These are phyloP conservation scores for Noctua fimbriata DNA, from an alignment of 2,888 invertebrate genomes.

Conservation along the genomic window DNA sequence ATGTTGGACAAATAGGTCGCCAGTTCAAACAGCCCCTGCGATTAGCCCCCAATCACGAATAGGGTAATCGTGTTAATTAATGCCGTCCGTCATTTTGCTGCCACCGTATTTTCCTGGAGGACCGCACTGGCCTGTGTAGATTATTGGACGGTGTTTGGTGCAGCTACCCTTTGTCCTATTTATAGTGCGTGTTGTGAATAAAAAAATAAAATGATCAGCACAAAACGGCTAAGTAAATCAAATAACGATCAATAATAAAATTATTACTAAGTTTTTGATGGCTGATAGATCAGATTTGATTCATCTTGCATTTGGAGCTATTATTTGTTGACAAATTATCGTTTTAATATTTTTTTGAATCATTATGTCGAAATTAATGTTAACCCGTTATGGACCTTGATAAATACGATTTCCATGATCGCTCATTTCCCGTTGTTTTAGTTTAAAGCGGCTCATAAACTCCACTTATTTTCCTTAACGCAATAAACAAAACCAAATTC, in stretches of 20 bases:
- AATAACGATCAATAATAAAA: background rate
- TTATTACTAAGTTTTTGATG: background rate
- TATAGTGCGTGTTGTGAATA: background rate
- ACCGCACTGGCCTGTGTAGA: slow-evolving; percentile 43
- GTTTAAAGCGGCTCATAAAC: background rate
- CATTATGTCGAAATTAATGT: background rate
- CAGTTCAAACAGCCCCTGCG: slow-evolving; percentile 79
- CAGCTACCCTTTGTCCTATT: slow-evolving; percentile 22
- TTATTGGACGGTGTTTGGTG: slow-evolving; percentile 36
- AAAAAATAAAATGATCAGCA: background rate
- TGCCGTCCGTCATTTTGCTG: slow-evolving; percentile 79
- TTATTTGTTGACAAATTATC: background rate
- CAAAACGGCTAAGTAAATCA: too few species aligned
- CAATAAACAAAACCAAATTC: background rate
- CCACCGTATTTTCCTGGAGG: slow-evolving; percentile 66
- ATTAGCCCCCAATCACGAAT: slow-evolving; percentile 84
- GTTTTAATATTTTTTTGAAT: background rate
- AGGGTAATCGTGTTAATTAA: slow-evolving; percentile 86
- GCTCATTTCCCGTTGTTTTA: too few species aligned
- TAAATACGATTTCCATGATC: background rate
- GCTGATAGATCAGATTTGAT: background rate
- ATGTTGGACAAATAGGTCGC: slow-evolving; percentile 79
- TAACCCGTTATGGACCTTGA: rapidly evolving
- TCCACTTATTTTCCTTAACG: background rate
- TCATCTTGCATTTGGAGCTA: too few species aligned